These are phyloP conservation scores for Ceraclea dissimilis DNA, from an alignment of 2,888 invertebrate species.

Conservation along the genomic window DNA sequence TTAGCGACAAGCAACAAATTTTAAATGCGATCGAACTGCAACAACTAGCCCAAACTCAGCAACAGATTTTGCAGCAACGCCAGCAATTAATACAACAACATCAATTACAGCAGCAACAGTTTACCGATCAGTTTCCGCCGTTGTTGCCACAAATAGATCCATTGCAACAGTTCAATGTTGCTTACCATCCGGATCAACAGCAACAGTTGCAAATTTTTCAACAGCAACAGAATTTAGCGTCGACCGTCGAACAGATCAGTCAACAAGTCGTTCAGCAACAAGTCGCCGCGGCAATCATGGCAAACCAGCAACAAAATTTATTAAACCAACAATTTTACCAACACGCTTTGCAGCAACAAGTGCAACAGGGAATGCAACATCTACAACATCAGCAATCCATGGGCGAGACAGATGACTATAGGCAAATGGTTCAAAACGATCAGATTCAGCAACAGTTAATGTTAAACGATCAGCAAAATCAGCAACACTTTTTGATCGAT, in stretches of 20 bases:
- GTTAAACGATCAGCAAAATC: constrained; percentile 28
- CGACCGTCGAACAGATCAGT: constrained; percentile 36
- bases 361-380: constrained; percentile 19
- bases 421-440: not conserved
- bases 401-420: constrained; percentile 21
- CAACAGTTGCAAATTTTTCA: constrained; percentile 30
- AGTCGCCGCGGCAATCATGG: constrained; percentile 26
- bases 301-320: constrained; percentile 20
- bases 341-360: constrained; percentile 24
- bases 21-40: constrained; percentile 27
- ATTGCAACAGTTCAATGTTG: constrained; percentile 24
- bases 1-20: constrained; percentile 29
- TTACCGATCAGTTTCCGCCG: constrained; percentile 26
- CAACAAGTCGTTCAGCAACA: constrained; percentile 28
- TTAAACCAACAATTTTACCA: constrained; percentile 14
- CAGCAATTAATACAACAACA: constrained; percentile 33
- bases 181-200: constrained; percentile 30
- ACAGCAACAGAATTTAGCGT: constrained; percentile 41
- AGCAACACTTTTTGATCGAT: constrained; percentile 23
- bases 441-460: constrained; percentile 8
- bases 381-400: constrained; percentile 27
- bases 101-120: constrained; percentile 32
- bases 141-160: constrained; percentile 30
- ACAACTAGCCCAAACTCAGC: constrained; percentile 40
- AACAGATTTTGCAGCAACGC: constrained; percentile 33